These are phyloP conservation scores for Caligus rogercresseyi DNA, from an alignment of 1,140 invertebrate genomes.

Conservation along the genomic window DNA sequence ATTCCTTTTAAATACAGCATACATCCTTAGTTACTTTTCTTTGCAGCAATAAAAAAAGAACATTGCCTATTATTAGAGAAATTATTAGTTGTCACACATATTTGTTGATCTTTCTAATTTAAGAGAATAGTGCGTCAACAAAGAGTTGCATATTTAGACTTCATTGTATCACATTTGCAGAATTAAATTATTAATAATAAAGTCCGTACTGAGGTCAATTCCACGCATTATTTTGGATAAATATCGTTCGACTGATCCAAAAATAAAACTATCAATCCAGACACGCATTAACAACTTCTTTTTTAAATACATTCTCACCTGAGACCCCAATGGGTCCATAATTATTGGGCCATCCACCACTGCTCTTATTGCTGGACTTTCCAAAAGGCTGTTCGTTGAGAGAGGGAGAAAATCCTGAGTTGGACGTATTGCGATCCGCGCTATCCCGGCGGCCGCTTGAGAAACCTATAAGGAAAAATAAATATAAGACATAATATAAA, in stretches of 20 bases:
- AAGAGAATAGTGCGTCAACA: too few relatives aligned
- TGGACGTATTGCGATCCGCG: neutral
- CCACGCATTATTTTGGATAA: neutral
- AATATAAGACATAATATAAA: too few relatives aligned
- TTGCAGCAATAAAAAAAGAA: too few relatives aligned
- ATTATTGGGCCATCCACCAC: slow-evolving; percentile 2
- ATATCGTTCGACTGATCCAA: neutral
- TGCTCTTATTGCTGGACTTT: slow-evolving; percentile 7
- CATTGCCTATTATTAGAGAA: too few relatives aligned
- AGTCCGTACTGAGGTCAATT: too few relatives aligned
- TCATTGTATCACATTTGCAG: too few relatives aligned
- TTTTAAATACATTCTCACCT: neutral
- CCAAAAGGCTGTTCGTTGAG: slow-evolving; percentile 8
- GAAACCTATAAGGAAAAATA: neutral
- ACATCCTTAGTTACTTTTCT: too few relatives aligned
- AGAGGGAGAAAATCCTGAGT: slow-evolving; percentile 11
- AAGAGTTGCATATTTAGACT: too few relatives aligned
- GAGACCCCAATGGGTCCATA: neutral
- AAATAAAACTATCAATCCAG: neutral
- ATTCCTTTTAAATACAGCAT: too few relatives aligned
- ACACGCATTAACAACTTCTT: neutral
- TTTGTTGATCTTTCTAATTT: too few relatives aligned
- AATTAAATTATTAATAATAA: too few relatives aligned
- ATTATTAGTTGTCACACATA: too few relatives aligned
- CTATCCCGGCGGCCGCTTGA: slow-evolving; percentile 3